phyloP scores from a whole-genome alignment of 2,113 vertebrate genomes.

The Colossoma macropomum region DNA sequence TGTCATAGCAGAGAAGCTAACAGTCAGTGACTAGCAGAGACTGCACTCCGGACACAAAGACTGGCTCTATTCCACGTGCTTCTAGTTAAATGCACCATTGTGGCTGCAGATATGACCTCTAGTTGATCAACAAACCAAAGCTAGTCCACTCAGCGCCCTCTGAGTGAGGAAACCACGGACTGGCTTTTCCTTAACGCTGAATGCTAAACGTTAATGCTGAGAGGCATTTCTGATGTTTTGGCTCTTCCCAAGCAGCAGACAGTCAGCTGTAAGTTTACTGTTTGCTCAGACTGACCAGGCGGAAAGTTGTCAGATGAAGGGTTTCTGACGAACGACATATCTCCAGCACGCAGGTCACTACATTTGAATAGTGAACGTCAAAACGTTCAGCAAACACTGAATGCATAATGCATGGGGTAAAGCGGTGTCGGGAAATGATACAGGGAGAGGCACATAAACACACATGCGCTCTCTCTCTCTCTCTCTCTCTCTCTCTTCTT shows the following conservation, averaged over 20 bases:
- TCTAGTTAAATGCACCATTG: conserved; percentile 46
- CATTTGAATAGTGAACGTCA: neutral
- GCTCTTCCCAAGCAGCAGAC: no score
- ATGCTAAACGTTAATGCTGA: neutral
- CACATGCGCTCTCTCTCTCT: neutral
- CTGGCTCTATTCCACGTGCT: conserved; percentile 29
- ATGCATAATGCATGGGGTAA: conserved; percentile 16
- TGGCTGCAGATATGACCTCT: conserved; percentile 22
- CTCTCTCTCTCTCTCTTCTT: no score
- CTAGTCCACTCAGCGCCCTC: neutral
- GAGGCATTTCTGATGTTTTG: no score
- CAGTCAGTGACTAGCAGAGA: conserved; percentile 53
- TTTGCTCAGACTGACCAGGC: no score
- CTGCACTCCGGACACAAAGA: conserved; percentile 33
- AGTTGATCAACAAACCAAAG: conserved; percentile 38
- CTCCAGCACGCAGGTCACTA: neutral
- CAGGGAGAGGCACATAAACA: conserved; percentile 27
- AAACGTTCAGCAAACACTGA: neutral
- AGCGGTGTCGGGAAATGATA: conserved; percentile 1
- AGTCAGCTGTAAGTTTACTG: no score
- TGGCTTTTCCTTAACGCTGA: neutral
- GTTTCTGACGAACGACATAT: neutral
- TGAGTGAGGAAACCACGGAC: neutral
- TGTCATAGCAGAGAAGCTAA: conserved; percentile 25
- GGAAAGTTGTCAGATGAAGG: neutral